These are phyloP conservation scores for Channallabes apus DNA, from an alignment of 2,797 vertebrate genomes.

Conservation along the genomic window DNA sequence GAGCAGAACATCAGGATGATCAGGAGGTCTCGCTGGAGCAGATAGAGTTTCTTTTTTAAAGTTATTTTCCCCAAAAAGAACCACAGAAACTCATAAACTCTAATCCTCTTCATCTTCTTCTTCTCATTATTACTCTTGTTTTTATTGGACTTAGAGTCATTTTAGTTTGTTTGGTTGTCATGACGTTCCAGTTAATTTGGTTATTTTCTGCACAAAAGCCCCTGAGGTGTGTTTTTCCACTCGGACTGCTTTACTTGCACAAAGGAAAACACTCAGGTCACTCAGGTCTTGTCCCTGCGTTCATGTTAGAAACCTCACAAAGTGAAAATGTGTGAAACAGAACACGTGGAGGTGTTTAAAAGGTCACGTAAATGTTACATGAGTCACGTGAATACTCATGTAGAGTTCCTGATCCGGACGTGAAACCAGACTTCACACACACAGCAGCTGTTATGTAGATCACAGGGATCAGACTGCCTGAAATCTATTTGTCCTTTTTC, in stretches of 20 bases:
- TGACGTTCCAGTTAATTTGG: conserved; percentile 16
- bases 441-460: not conserved
- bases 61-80: not conserved
- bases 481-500: not conserved
- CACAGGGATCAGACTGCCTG: not conserved
- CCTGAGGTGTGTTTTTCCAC: not conserved
- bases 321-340: not conserved
- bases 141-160: not conserved
- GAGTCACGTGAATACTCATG: not conserved
- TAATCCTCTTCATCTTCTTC: not conserved
- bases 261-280: not conserved
- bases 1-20: conserved; percentile 34
- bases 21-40: conserved; percentile 45
- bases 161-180: conserved; percentile 36
- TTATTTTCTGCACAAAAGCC: not conserved
- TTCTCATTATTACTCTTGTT: not conserved
- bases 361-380: not conserved
- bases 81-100: not conserved
- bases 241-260: not conserved
- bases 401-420: not conserved
- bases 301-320: not conserved
- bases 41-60: conserved; percentile 13
- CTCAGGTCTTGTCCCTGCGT: not conserved
- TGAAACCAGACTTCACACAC: not conserved
- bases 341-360: not conserved